A percentile compares a stretch with the other conserved stretches of the same genome.
These are phyloP conservation scores for Punctoribates punctum DNA, from an alignment of 2,888 invertebrate species.

Conservation along the genomic window DNA sequence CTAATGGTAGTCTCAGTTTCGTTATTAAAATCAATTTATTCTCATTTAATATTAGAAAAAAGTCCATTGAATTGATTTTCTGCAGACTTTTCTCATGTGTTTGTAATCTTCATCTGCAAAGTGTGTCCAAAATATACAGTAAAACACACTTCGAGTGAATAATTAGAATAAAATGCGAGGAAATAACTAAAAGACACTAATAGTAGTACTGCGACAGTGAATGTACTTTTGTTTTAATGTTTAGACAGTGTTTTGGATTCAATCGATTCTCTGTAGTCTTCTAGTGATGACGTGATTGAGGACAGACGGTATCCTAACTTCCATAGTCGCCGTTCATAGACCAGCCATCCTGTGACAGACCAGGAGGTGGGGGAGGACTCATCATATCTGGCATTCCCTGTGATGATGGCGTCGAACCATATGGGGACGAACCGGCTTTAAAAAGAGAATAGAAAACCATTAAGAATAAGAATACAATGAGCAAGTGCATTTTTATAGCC, in stretches of 20 bases:
- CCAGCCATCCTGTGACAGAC: conserved; percentile 47
- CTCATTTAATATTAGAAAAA: too few species aligned
- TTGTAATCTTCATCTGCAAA: too few species aligned
- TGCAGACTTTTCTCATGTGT: too few species aligned
- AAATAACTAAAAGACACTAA: too few species aligned
- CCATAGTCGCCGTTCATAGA: conserved; percentile 43
- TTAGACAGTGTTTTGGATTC: not conserved
- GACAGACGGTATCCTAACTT: not conserved
- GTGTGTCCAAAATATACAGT: too few species aligned
- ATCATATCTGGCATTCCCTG: conserved; percentile 46
- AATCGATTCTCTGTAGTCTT: not conserved
- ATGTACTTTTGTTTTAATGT: not conserved
- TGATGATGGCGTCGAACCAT: conserved; percentile 48
- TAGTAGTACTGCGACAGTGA: not conserved
- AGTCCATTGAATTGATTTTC: too few species aligned
- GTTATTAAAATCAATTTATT: too few species aligned
- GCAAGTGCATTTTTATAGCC: not conserved
- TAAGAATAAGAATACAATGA: not conserved
- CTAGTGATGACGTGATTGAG: not conserved
- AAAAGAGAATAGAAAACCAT: conserved; percentile 5
- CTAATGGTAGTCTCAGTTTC: too few species aligned
- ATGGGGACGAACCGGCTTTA: conserved; percentile 49
- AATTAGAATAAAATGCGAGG: too few species aligned
- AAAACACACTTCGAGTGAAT: too few species aligned
- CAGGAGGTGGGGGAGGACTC: conserved; percentile 47